phyloP scores from a whole-genome alignment of 2,888 invertebrate species.

The Myopa testacea region DNA sequence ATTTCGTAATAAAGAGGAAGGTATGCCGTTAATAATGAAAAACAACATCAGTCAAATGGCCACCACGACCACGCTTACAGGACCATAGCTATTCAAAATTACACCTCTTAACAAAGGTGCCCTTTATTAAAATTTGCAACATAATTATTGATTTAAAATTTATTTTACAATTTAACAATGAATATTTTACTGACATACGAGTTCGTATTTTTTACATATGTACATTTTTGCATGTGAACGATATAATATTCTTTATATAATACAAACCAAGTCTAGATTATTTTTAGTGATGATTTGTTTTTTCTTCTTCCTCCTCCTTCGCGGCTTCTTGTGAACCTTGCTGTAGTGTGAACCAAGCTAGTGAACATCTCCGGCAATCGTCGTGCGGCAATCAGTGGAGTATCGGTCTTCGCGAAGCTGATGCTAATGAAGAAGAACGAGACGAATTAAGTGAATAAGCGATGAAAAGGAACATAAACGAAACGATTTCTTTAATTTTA shows the following conservation, averaged over 20 bases:
- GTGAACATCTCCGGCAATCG: constrained; percentile 15
- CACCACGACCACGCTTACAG: too few species aligned
- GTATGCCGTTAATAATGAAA: too few species aligned
- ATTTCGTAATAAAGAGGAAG: too few species aligned
- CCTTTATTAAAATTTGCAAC: too few species aligned
- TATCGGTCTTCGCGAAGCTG: constrained; percentile 3
- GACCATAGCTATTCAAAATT: too few species aligned
- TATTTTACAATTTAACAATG: too few species aligned
- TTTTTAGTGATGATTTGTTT: not conserved
- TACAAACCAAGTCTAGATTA: too few species aligned
- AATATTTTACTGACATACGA: too few species aligned
- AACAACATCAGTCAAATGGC: too few species aligned
- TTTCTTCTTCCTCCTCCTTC: not conserved
- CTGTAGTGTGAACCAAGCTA: not conserved
- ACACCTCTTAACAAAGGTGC: too few species aligned
- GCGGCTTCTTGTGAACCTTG: not conserved
- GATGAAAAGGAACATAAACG: not conserved
- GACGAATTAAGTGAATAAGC: constrained; percentile 14
- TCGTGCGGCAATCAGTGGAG: constrained; percentile 25
- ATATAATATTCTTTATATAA: not conserved
- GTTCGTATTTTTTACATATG: too few species aligned
- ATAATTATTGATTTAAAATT: too few species aligned
- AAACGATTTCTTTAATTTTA: not conserved
- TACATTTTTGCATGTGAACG: constrained; percentile 3
- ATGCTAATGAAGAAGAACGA: not conserved